phyloP scores from a whole-genome alignment of 2,113 vertebrate species.

The Clupea harengus region DNA sequence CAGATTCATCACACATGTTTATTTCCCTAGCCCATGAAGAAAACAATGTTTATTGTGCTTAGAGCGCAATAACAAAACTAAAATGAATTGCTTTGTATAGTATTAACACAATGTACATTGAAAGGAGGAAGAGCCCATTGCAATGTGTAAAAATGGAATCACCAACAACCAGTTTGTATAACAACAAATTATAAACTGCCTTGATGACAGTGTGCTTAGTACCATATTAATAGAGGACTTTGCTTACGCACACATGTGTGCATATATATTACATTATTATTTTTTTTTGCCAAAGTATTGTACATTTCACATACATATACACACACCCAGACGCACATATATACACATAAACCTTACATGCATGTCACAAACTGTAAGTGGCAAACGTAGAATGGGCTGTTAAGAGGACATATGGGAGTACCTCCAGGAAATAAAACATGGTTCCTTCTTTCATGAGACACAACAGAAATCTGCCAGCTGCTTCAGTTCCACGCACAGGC shows the following conservation, averaged over 20 bases:
- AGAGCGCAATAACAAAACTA: conserved; percentile 47
- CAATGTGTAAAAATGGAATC: conserved; percentile 73
- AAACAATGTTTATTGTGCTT: conserved; percentile 49
- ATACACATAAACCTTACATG: conserved; percentile 55
- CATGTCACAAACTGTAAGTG: conserved; percentile 59
- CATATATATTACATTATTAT: conserved; percentile 65
- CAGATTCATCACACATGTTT: conserved; percentile 40
- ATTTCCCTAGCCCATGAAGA: conserved; percentile 36
- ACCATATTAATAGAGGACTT: conserved; percentile 61
- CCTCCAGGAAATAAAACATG: neutral
- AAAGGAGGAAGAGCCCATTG: conserved; percentile 62
- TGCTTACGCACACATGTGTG: conserved; percentile 50
- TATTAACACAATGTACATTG: conserved; percentile 69
- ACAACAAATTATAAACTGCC: conserved; percentile 67
- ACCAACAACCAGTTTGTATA: conserved; percentile 67
- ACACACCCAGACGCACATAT: conserved; percentile 42
- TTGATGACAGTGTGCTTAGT: conserved; percentile 63
- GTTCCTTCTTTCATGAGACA: neutral
- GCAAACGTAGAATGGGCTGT: neutral
- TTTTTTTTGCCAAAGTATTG: conserved; percentile 43
- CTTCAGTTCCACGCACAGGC: neutral
- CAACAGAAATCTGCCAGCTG: neutral
- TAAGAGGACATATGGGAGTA: neutral
- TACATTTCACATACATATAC: conserved; percentile 36
- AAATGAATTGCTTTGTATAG: conserved; percentile 50